Conservation (phyloP, 2,113 vertebrate species). For the Sapajus apella region DNA sequence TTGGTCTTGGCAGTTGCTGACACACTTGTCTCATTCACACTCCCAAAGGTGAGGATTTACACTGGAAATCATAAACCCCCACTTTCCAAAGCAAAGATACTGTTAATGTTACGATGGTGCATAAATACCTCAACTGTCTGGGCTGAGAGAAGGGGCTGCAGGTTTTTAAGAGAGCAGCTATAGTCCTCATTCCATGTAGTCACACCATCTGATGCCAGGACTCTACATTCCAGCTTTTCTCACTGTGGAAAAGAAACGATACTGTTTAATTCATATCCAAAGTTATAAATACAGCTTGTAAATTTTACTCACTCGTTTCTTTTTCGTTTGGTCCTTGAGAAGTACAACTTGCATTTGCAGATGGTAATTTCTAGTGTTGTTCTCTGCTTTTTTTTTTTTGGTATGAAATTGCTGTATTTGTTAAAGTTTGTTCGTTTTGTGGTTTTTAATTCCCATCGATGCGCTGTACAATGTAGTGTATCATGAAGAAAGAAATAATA, state of each 20-base stretch:
- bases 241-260: constrained; percentile 75
- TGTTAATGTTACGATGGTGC: background rate
- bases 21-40: background rate
- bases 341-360: constrained; percentile 85
- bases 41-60: background rate
- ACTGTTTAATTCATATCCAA: constrained; percentile 63
- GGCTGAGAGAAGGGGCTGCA: constrained; percentile 5
- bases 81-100: constrained; percentile 5
- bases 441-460: constrained; percentile 89
- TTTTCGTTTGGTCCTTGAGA: constrained; percentile 86
- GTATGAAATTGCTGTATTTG: constrained; percentile 90
- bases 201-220: background rate
- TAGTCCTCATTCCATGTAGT: background rate
- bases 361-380: constrained; percentile 89
- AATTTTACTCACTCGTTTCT: constrained; percentile 83
- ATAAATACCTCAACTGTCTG: constrained; percentile 82
- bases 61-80: constrained; percentile 15
- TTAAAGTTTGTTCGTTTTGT: constrained; percentile 87
- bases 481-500: constrained; percentile 91
- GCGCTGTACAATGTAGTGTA: constrained; percentile 93
- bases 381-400: constrained; percentile 85
- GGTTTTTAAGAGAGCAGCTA: constrained; percentile 36
- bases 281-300: constrained; percentile 83
- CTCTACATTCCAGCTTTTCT: constrained; percentile 60
- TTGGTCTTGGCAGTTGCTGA: background rate